Conservation (phyloP, 2,113 vertebrate species). For the Gobius niger region DNA sequence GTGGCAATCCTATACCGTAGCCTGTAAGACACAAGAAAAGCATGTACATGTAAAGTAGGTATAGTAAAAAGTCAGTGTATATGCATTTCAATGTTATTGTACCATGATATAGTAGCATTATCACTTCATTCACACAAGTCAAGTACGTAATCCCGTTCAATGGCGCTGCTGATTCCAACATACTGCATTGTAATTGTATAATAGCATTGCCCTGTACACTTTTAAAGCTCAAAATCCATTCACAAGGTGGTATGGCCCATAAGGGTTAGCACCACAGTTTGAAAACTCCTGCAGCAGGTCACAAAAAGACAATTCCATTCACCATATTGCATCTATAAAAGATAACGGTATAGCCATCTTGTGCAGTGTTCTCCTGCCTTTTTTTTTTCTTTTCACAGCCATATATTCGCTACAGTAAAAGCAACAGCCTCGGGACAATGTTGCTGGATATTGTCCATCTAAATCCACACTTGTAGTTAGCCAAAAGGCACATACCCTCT, state of each 20-base stretch:
- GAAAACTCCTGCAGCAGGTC: background rate
- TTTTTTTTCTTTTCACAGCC: background rate
- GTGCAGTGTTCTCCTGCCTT: background rate
- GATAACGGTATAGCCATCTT: background rate
- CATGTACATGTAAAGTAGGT: constrained; percentile 2
- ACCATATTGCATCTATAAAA: constrained; percentile 3
- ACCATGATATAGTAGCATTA: too few species aligned
- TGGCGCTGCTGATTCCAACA: too few species aligned
- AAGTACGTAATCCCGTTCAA: too few species aligned
- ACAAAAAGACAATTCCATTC: background rate
- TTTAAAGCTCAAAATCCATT: too few species aligned
- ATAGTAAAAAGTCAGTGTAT: background rate
- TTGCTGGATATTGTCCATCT: background rate
- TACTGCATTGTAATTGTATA: too few species aligned
- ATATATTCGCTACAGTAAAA: constrained; percentile 13
- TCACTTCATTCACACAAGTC: too few species aligned
- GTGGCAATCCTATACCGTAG: constrained; percentile 93
- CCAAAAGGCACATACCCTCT: constrained; percentile 49
- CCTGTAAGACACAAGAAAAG: constrained; percentile 70
- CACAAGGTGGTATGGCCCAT: background rate
- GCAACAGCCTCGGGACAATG: constrained; percentile 9
- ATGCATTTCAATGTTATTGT: too few species aligned
- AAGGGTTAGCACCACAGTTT: background rate
- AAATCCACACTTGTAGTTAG: constrained; percentile 24
- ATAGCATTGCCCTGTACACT: too few species aligned